Evolutionary conservation across 2,113 vertebrate genomes (phyloP).

Genomic region (Aegotheles bennettii): DNA sequence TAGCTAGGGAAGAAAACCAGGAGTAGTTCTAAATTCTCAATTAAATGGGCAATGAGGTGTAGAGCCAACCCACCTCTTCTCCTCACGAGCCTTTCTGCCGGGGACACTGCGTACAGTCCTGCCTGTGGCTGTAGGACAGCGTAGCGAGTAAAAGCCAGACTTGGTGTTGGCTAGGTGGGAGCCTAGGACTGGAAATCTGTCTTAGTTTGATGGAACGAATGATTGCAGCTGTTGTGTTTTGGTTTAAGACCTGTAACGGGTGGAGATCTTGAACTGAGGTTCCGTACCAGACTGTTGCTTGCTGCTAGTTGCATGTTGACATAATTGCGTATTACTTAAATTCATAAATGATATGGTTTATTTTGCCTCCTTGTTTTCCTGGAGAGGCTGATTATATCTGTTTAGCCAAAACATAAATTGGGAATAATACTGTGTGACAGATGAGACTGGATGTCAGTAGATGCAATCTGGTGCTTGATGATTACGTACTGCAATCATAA

Average conservation of each 20-base stretch:
- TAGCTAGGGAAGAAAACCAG: neutral
- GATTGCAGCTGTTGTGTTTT: neutral
- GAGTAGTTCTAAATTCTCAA: neutral
- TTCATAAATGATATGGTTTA: neutral
- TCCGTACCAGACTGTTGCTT: neutral
- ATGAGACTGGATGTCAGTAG: neutral
- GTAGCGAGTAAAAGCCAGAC: too few relatives aligned
- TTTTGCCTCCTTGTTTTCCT: neutral
- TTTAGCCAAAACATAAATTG: neutral
- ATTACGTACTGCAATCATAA: neutral
- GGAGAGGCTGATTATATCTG: neutral
- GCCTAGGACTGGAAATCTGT: neutral
- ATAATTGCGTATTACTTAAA: neutral
- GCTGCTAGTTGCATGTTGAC: neutral
- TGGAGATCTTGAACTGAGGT: neutral
- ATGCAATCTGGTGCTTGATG: neutral
- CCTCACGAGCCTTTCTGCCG: neutral
- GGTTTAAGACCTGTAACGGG: neutral
- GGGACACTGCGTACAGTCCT: too few relatives aligned
- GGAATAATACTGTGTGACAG: neutral
- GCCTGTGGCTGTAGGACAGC: neutral
- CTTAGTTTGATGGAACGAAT: neutral
- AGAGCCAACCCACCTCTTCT: neutral
- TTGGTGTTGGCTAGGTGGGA: neutral
- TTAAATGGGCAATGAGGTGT: too few relatives aligned